phyloP scores from a whole-genome alignment of 92 coral and sea anemone genomes.

The Zoanthus sociatus region DNA sequence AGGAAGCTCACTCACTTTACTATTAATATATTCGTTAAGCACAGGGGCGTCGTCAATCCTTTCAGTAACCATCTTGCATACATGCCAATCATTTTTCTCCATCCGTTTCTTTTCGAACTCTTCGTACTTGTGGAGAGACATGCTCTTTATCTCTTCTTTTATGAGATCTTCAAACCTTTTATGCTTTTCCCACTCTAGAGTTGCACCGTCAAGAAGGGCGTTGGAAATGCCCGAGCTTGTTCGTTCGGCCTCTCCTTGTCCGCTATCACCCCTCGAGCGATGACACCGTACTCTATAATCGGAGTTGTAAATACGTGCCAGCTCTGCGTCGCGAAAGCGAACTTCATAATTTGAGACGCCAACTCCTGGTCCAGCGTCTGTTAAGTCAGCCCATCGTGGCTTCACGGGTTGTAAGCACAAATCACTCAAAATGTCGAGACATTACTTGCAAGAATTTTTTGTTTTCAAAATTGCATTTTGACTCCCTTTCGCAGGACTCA shows the following conservation, averaged over 20 bases:
- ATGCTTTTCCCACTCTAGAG: conserved; percentile 21
- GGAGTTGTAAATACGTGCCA: conserved; percentile 42
- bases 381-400: conserved; percentile 48
- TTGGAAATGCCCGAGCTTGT: conserved; percentile 54
- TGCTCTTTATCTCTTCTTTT: conserved; percentile 46
- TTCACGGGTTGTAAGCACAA: conserved; percentile 38
- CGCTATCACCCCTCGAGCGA: conserved; percentile 47
- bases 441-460: neutral
- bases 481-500: neutral
- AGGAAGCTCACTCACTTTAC: conserved; percentile 25
- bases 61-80: conserved; percentile 12
- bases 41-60: conserved; percentile 43
- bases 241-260: conserved; percentile 48
- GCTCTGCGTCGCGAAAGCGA: conserved; percentile 47
- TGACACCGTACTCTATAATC: conserved; percentile 30
- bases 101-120: conserved; percentile 46
- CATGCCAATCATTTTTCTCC: conserved; percentile 48
- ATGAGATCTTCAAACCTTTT: conserved; percentile 51
- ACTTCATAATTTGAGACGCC: conserved; percentile 45
- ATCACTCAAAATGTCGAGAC: neutral
- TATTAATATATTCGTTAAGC: conserved; percentile 41
- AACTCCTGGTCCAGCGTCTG: conserved; percentile 51
- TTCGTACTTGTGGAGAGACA: conserved; percentile 37
- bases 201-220: conserved; percentile 48
- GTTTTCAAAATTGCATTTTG: conserved; percentile 33